These are phyloP conservation scores for Calephelis virginiensis DNA, from an alignment of 1,140 invertebrate genomes.

Conservation along the genomic window DNA sequence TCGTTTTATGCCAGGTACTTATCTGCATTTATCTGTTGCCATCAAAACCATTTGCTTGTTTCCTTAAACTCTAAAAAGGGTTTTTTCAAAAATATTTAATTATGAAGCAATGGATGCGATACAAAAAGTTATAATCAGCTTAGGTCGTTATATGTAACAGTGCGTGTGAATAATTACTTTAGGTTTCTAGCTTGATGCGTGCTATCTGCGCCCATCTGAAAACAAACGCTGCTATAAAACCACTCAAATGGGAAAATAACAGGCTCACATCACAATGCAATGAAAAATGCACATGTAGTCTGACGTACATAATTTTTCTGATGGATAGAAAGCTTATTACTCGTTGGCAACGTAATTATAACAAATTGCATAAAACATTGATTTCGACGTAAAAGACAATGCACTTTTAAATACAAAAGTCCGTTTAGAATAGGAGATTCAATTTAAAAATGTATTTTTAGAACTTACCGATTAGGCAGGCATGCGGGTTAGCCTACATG, in stretches of 20 bases:
- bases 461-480: too few species aligned
- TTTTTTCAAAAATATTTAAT: neutral
- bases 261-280: conserved; percentile 66
- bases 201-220: conserved; percentile 63
- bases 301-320: conserved; percentile 56
- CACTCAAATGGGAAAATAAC: conserved; percentile 74
- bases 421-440: too few species aligned
- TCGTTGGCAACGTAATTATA: neutral
- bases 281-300: conserved; percentile 58
- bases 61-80: too few species aligned
- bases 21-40: too few species aligned
- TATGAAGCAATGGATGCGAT: conserved; percentile 4
- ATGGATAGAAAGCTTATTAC: conserved; percentile 54
- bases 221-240: conserved; percentile 54
- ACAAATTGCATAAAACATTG: conserved; percentile 2
- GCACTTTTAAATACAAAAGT: too few species aligned
- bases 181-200: conserved; percentile 64
- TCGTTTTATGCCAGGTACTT: too few species aligned
- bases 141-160: conserved; percentile 32
- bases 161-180: conserved; percentile 74
- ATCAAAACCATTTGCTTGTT: too few species aligned
- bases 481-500: too few species aligned
- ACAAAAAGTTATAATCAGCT: conserved; percentile 13
- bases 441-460: too few species aligned
- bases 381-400: neutral